These are phyloP conservation scores for Arnoldichthys spilopterus DNA, from an alignment of 2,797 vertebrate species.

Conservation along the genomic window DNA sequence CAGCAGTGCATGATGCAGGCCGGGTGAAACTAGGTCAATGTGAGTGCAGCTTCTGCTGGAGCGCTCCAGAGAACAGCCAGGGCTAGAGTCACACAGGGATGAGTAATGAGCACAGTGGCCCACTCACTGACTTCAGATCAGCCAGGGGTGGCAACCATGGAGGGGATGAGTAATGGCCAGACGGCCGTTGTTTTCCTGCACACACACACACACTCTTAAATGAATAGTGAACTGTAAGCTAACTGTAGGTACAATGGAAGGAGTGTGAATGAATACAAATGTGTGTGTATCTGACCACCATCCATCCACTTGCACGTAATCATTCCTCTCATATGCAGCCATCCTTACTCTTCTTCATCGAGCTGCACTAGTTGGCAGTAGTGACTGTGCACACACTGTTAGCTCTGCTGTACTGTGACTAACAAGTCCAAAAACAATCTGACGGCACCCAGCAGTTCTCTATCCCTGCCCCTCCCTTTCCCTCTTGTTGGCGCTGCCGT, in stretches of 20 bases:
- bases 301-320: neutral
- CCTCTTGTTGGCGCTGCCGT: neutral
- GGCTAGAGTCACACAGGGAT: constrained; percentile 32
- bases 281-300: neutral
- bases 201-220: constrained; percentile 17
- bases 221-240: neutral
- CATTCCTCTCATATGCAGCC: neutral
- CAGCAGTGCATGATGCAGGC: constrained; percentile 8
- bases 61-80: constrained; percentile 39
- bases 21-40: constrained; percentile 63
- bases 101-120: constrained; percentile 36
- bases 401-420: neutral
- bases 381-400: neutral
- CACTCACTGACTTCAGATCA: constrained; percentile 50
- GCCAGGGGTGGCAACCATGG: constrained; percentile 4
- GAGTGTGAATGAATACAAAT: neutral
- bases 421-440: neutral
- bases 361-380: constrained; percentile 14
- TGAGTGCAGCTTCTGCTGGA: constrained; percentile 31
- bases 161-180: constrained; percentile 36
- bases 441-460: neutral
- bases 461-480: neutral
- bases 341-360: neutral
- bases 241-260: neutral
- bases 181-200: constrained; percentile 2